Base-by-base conservation (phyloP, 1,140 invertebrate species). In the Sitophilus oryzae region DNA sequence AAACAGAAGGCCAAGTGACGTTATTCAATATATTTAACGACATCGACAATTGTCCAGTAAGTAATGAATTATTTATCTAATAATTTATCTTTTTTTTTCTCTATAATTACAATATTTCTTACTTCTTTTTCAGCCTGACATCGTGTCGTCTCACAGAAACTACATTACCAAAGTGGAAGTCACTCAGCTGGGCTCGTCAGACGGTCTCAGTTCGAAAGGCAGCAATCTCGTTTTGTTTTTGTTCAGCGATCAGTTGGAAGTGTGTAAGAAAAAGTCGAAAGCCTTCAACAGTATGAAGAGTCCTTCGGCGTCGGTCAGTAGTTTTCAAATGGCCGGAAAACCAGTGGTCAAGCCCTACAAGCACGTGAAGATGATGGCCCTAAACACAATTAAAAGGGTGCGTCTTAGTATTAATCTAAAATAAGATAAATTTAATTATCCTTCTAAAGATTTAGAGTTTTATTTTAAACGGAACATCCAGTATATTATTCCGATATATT, bases 21-120 rank as follows among this genome's bases (percentile, higher is more conserved):
- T 89, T 98, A 79, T 98, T 98, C 76, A 92, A 96, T 74, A 93
- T 97, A 52, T 91, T 96, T 72, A 94, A 97, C 73, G 93, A 97
- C 70, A 97, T 98, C 66, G 93, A 98, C 67, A 93, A 94, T 66
- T 97, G 93, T 76, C 94, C 95, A 37, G 85, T 89, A 73, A 80
- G 79, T 62, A 25, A 2, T 14, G 6, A 43, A 43, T 16, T 19
- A 43, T 43, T 14, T 11, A 19, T 40, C 15, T 11, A 16, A 8
- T 16, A 16, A 1, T 40, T 14, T 43, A 21, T 43, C 16, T 15
- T 34, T 34, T 3, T 25, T 22, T 6, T 42, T 42, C 11, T 42
- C 19, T 3, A 42, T 18, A 42, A 18, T 42, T 15, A 16, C 11
- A 1, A 41, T 18, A 34, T 34, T 1, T 51, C 41, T 51, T 51